Conservation (phyloP, 2,797 vertebrate species). For the Streptopelia turtur region DNA sequence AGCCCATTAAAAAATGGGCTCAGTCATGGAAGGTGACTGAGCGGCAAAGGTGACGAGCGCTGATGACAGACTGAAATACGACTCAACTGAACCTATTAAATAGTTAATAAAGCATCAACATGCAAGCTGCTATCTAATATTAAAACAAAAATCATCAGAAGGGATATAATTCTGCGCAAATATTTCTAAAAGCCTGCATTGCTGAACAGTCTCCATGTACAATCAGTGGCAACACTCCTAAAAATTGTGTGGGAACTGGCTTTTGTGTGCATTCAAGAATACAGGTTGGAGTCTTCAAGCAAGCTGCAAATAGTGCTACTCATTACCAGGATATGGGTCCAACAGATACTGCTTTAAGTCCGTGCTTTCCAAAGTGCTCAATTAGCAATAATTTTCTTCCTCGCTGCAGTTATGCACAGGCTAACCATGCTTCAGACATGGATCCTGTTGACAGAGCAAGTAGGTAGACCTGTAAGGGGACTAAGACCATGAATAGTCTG, state of each 20-base stretch:
- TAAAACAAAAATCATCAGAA: background rate
- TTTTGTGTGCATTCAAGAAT: background rate
- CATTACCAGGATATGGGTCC: background rate
- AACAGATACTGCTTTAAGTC: background rate
- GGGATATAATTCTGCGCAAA: background rate
- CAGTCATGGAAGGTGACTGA: background rate
- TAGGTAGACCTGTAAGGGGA: background rate
- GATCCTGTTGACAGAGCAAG: background rate
- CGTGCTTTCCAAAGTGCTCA: background rate
- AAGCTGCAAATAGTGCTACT: background rate
- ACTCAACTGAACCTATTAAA: background rate
- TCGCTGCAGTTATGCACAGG: background rate
- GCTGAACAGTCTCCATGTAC: background rate
- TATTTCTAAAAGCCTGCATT: background rate
- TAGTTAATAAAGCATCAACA: background rate
- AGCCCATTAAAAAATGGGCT: background rate
- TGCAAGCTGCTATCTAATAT: background rate
- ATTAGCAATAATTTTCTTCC: background rate
- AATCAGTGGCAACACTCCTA: background rate
- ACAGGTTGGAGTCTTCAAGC: background rate
- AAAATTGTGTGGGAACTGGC: background rate
- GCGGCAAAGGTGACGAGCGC: background rate
- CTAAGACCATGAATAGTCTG: background rate
- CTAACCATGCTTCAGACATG: background rate
- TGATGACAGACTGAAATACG: background rate